Conservation (phyloP, 2,797 vertebrate species). For the Molossus alvarezi region DNA sequence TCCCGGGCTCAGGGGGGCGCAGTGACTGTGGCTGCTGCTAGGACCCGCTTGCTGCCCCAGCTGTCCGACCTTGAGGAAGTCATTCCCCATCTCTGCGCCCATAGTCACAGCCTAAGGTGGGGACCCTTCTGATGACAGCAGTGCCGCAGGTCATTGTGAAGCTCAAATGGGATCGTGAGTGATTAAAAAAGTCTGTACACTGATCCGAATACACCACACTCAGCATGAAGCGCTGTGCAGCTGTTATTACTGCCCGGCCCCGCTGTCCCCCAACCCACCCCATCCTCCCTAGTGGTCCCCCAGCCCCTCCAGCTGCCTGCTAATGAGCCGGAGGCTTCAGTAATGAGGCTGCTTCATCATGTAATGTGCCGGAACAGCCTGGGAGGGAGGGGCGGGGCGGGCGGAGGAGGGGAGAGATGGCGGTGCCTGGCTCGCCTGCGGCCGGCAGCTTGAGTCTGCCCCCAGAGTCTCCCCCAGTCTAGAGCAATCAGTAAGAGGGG, state of each 20-base stretch:
- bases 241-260: background rate
- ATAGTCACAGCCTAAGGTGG: background rate
- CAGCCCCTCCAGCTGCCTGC: background rate
- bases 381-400: fast-evolving
- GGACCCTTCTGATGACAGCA: background rate
- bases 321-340: background rate
- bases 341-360: slow-evolving; percentile 46
- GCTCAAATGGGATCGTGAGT: fast-evolving
- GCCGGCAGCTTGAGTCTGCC: background rate
- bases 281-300: background rate
- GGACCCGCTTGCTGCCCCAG: background rate
- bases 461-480: background rate
- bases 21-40: fast-evolving
- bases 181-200: background rate
- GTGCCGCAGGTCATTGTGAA: too few relatives aligned
- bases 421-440: background rate
- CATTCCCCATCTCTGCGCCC: too few relatives aligned
- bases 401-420: background rate
- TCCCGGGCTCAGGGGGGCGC: fast-evolving
- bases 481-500: background rate
- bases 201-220: background rate
- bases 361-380: background rate
- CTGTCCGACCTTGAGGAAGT: background rate
- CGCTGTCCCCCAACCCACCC: too few relatives aligned
- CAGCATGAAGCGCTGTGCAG: background rate